These are phyloP conservation scores for Thecophora atra DNA, from an alignment of 2,888 invertebrate species.

Conservation along the genomic window DNA sequence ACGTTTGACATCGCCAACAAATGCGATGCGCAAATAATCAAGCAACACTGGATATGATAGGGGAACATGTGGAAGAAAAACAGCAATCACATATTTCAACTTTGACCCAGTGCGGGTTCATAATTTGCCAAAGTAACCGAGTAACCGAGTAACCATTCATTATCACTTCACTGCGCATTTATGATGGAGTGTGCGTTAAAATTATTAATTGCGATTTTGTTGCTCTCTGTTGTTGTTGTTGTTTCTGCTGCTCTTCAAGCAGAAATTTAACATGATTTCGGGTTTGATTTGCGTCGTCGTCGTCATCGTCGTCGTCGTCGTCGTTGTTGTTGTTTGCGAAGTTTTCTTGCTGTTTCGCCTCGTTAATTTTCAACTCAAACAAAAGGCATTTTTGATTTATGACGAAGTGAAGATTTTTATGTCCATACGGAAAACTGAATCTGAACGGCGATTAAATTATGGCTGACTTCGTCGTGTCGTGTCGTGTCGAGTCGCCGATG, in stretches of 20 bases:
- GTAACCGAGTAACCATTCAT: constrained; percentile 21
- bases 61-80: too few species aligned
- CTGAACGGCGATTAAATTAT: too few species aligned
- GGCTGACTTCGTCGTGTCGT: too few species aligned
- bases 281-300: constrained; percentile 33
- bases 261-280: too few species aligned
- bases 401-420: too few species aligned
- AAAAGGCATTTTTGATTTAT: too few species aligned
- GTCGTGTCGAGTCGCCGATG: constrained; percentile 23
- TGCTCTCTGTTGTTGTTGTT: constrained; percentile 7
- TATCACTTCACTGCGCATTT: constrained; percentile 27
- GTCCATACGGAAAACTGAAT: too few species aligned
- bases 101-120: constrained; percentile 24
- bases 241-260: too few species aligned
- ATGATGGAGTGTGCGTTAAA: constrained; percentile 39
- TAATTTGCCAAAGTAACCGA: constrained; percentile 3
- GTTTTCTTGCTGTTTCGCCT: neutral
- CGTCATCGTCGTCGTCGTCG: constrained; percentile 35
- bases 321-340: constrained; percentile 4
- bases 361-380: too few species aligned
- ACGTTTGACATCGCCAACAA: neutral
- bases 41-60: neutral
- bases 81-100: constrained; percentile 15
- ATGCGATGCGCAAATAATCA: neutral
- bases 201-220: constrained; percentile 35